phyloP scores from a whole-genome alignment of 2,113 vertebrate genomes.

The Serinus canaria region DNA sequence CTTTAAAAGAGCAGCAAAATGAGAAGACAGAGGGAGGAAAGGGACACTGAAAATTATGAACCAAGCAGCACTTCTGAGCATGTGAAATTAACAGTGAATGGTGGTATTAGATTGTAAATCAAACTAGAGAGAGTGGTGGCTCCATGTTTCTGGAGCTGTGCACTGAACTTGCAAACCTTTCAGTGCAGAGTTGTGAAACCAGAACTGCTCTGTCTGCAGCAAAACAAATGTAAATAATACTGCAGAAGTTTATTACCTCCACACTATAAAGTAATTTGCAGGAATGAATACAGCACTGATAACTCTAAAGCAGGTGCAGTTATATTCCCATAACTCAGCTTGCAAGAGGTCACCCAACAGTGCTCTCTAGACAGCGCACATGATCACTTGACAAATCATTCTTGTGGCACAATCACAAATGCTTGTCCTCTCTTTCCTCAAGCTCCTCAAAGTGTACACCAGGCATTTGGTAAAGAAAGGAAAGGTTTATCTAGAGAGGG shows the following conservation, averaged over 20 bases:
- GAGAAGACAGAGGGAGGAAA: background rate
- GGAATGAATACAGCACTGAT: background rate
- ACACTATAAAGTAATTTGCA: background rate
- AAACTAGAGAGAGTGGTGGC: background rate
- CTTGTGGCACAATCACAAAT: background rate
- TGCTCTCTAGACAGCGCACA: background rate
- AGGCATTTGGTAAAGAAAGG: background rate
- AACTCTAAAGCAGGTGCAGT: background rate
- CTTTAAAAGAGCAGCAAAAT: background rate
- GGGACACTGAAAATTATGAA: background rate
- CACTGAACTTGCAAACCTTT: background rate
- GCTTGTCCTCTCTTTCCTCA: background rate
- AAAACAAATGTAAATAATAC: background rate
- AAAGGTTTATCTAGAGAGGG: background rate
- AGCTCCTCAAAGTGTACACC: background rate
- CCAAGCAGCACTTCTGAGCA: background rate
- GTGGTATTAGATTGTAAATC: background rate
- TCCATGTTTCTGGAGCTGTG: background rate
- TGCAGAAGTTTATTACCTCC: background rate
- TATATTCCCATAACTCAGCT: background rate
- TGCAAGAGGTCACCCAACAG: background rate
- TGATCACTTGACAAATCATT: background rate
- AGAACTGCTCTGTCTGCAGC: background rate
- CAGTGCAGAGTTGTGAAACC: background rate
- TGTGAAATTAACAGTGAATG: background rate